Base-by-base conservation (phyloP, 92 coral and sea anemone species). In the Epizoanthus fatuus region DNA sequence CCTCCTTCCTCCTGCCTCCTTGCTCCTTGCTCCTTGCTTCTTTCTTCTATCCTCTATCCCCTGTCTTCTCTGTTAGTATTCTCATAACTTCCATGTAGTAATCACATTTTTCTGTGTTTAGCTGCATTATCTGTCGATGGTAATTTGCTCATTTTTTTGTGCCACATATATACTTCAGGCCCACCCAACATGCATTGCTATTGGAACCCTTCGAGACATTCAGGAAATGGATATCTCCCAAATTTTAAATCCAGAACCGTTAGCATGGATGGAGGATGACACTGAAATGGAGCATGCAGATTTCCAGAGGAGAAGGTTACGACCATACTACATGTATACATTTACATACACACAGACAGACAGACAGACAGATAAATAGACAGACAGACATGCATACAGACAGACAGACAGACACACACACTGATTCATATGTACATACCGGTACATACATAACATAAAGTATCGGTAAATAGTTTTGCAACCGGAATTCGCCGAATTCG, bases 161-260 rank as follows among this genome's bases (percentile, higher is more conserved):
- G 49, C 8, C 49, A 44, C 49, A 9, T 49, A 9, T 10, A 49
- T 49, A 0, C 60, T 64, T 35, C 69, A 96, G 98, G 98, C 99
- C 13, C 94, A 95, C 44, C 93, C 97, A 6, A 95, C 94, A 74
- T 92, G 90, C 66, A 87, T 97, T 71, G 99, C 98, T 5, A 90
- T 97, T 2, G 98, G 93, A 6, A 95, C 98, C 44, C 74, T 97
- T 83, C 91, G 98, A 70, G 99, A 95, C 71, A 94, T 97, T 3
- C 98, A 95, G 54, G 99, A 97, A 81, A 40, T 97, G 25, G 99
- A 97, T 57, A 94, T 97, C 80, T 95, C 99, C 7, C 92, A 91
- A 67, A 79, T 92, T 64, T 49, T 95, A 39, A 92, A 93, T 47
- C 98, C 98, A 11, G 98, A 90, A 47, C 96, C 94, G 0, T 45